Evolutionary conservation across 2,888 invertebrate genomes (phyloP).

Genomic region (Synergus laeviventris): DNA sequence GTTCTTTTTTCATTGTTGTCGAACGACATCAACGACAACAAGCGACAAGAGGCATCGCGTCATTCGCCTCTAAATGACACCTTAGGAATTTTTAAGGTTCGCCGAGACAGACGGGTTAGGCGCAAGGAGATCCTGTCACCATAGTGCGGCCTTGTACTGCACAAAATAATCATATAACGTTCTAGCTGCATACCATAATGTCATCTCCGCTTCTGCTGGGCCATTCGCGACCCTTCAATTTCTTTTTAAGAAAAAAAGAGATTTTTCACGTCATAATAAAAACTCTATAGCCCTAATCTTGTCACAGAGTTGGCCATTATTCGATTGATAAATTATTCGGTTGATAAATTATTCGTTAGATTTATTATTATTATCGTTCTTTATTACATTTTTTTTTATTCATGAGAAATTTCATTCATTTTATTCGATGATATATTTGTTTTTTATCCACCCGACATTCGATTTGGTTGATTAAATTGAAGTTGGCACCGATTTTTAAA

Average conservation of each 20-base stretch:
- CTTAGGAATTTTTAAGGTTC: conserved; percentile 53
- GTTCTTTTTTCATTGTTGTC: conserved; percentile 32
- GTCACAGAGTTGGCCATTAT: too few species aligned
- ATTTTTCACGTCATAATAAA: neutral
- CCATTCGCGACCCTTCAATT: conserved; percentile 31
- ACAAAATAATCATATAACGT: conserved; percentile 71
- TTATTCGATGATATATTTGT: too few species aligned
- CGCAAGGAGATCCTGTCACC: conserved; percentile 66
- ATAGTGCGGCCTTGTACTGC: conserved; percentile 70
- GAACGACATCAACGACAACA: conserved; percentile 35
- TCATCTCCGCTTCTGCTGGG: conserved; percentile 49
- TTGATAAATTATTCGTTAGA: too few species aligned
- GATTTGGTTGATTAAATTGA: too few species aligned
- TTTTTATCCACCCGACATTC: too few species aligned
- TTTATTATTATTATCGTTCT: too few species aligned
- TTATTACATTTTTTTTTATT: too few species aligned
- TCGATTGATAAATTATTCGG: too few species aligned
- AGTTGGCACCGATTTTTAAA: too few species aligned
- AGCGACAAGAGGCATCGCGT: conserved; percentile 53
- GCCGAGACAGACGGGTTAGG: conserved; percentile 54
- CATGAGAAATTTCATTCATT: too few species aligned
- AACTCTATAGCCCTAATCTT: too few species aligned
- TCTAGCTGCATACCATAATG: conserved; percentile 70
- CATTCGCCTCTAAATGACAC: conserved; percentile 51
- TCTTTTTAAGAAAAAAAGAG: neutral